These are phyloP conservation scores for Cydia strobilella DNA, from an alignment of 1,140 invertebrate species.

Conservation along the genomic window DNA sequence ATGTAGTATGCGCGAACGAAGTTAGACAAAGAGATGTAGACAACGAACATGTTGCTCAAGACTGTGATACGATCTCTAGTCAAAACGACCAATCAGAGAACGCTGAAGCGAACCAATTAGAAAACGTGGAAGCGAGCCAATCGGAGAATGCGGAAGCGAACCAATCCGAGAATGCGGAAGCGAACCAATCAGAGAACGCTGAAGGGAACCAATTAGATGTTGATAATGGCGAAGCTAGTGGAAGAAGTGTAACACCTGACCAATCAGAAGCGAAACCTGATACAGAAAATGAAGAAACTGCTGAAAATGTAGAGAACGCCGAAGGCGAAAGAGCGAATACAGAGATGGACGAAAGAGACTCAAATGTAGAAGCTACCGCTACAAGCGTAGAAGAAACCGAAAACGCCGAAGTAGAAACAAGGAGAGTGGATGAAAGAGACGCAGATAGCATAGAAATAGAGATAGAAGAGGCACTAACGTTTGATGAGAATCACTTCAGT, in stretches of 20 bases:
- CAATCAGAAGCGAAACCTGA: constrained; percentile 11
- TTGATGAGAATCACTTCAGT: constrained; percentile 76
- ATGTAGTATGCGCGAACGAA: constrained; percentile 68
- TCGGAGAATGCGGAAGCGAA: not conserved
- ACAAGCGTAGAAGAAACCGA: constrained; percentile 17
- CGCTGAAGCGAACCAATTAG: constrained; percentile 22
- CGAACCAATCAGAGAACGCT: not conserved
- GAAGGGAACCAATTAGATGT: not conserved
- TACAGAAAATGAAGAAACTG: constrained; percentile 18
- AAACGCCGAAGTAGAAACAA: constrained; percentile 29
- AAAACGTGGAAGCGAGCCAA: not conserved
- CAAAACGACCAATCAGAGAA: constrained; percentile 44
- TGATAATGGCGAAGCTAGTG: constrained; percentile 11
- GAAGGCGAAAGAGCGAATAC: constrained; percentile 2
- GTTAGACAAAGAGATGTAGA: constrained; percentile 22
- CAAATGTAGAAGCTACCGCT: constrained; percentile 16
- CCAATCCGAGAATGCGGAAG: not conserved
- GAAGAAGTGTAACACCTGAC: not conserved
- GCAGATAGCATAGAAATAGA: constrained; percentile 28
- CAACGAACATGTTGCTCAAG: constrained; percentile 39
- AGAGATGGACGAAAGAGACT: constrained; percentile 23
- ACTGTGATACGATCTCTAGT: constrained; percentile 56
- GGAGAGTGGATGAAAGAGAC: constrained; percentile 7
- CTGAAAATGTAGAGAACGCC: not conserved
- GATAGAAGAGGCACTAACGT: constrained; percentile 52